These are phyloP conservation scores for Onthophagus sagittarius DNA, from an alignment of 2,888 invertebrate species.

Conservation along the genomic window DNA sequence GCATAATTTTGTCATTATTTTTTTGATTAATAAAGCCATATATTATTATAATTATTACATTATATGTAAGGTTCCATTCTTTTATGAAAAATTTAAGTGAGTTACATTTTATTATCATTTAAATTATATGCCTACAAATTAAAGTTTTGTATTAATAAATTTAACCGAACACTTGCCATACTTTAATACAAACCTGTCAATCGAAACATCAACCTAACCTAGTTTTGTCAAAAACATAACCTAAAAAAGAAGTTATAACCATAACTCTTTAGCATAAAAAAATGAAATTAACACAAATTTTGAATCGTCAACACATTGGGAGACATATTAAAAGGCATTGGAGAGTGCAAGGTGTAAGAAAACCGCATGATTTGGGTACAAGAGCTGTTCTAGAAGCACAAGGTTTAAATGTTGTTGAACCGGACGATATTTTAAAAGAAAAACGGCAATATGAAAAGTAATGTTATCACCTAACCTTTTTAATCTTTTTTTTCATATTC, in stretches of 20 bases:
- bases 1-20: too few species aligned
- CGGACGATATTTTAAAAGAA: slow-evolving; percentile 56
- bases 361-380: slow-evolving; percentile 54
- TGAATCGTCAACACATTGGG: slow-evolving; percentile 67
- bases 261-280: slow-evolving; percentile 13
- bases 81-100: too few species aligned
- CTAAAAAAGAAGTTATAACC: background rate
- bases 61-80: too few species aligned
- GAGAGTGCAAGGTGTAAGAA: slow-evolving; percentile 62
- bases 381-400: slow-evolving; percentile 53
- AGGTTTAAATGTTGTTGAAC: slow-evolving; percentile 61
- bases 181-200: too few species aligned
- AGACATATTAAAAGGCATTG: slow-evolving; percentile 71
- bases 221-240: background rate
- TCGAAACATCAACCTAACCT: background rate
- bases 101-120: too few species aligned
- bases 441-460: slow-evolving; percentile 37
- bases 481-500: background rate
- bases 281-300: slow-evolving; percentile 64
- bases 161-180: too few species aligned
- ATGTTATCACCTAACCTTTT: background rate
- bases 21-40: too few species aligned
- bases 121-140: too few species aligned
- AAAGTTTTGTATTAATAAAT: background rate
- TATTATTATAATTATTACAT: too few species aligned